Evolutionary conservation across 2,113 vertebrate species (phyloP).

Genomic region (Murina feae): DNA sequence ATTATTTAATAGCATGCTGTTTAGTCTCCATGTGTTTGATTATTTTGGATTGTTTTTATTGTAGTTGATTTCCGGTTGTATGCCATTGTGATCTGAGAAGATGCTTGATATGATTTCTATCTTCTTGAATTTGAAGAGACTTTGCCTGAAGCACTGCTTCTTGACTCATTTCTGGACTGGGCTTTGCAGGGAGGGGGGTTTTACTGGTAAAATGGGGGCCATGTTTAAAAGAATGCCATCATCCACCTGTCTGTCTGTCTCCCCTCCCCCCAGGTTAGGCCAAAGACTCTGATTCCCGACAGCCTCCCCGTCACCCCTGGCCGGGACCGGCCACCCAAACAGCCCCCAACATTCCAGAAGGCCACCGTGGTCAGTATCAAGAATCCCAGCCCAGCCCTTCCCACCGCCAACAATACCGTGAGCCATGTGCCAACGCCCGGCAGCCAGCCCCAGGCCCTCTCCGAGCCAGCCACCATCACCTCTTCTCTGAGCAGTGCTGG

Average conservation of each 20-base stretch:
- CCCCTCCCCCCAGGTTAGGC: slow-evolving; percentile 89
- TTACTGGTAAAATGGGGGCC: background rate
- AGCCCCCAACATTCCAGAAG: slow-evolving; percentile 88
- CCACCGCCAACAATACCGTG: slow-evolving; percentile 95
- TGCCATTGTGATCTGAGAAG: too few relatives aligned
- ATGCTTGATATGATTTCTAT: too few relatives aligned
- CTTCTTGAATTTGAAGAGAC: too few relatives aligned
- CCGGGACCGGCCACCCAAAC: slow-evolving; percentile 88
- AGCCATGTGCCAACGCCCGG: slow-evolving; percentile 83
- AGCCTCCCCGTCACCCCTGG: slow-evolving; percentile 91
- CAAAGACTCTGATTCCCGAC: slow-evolving; percentile 98
- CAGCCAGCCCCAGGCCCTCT: slow-evolving; percentile 76
- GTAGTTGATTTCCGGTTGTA: too few relatives aligned
- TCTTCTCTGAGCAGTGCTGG: slow-evolving; percentile 84
- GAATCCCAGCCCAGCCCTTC: slow-evolving; percentile 91
- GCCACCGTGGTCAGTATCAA: slow-evolving; percentile 88
- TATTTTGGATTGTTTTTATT: too few relatives aligned
- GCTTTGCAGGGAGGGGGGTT: rapidly evolving
- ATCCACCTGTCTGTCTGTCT: background rate
- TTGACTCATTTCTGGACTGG: background rate
- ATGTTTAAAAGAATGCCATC: rapidly evolving
- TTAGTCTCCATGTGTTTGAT: too few relatives aligned
- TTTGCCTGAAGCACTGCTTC: rapidly evolving
- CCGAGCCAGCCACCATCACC: slow-evolving; percentile 69
- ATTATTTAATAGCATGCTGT: too few relatives aligned